These are phyloP conservation scores for Aporrectodea caliginosa DNA, from an alignment of 1,140 invertebrate species.

Conservation along the genomic window DNA sequence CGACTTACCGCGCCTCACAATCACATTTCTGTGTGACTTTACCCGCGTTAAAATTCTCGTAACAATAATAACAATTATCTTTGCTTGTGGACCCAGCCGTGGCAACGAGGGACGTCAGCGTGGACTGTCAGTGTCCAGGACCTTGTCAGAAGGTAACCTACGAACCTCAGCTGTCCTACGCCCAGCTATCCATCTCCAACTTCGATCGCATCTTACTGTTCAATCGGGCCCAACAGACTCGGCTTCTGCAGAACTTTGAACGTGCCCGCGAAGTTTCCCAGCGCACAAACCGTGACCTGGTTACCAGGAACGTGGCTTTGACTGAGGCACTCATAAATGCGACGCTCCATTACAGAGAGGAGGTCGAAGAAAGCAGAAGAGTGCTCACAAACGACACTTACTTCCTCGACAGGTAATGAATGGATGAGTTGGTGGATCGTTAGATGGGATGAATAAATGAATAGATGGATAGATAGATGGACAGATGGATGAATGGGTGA, in stretches of 20 bases:
- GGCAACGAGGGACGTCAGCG: neutral
- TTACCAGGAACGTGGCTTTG: neutral
- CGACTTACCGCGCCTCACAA: too few relatives aligned
- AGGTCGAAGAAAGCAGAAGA: neutral
- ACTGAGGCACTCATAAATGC: neutral
- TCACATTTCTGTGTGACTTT: too few relatives aligned
- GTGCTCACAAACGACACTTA: neutral
- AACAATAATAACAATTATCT: neutral
- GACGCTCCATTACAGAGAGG: neutral
- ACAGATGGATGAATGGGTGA: too few relatives aligned
- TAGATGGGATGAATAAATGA: too few relatives aligned
- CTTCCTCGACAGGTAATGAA: neutral
- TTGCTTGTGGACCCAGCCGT: neutral
- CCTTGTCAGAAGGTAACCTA: conserved; percentile 11
- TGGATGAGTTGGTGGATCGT: too few relatives aligned
- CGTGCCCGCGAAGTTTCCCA: neutral
- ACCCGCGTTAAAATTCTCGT: too few relatives aligned
- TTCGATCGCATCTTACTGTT: neutral
- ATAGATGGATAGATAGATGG: too few relatives aligned
- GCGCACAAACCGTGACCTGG: neutral
- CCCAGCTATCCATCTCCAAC: neutral
- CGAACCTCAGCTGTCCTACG: conserved; percentile 23
- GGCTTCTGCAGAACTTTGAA: neutral
- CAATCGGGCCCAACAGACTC: neutral
- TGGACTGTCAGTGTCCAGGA: conserved; percentile 25